Conservation (phyloP, 2,797 vertebrate genomes). For the Malacoctenus gilli region DNA sequence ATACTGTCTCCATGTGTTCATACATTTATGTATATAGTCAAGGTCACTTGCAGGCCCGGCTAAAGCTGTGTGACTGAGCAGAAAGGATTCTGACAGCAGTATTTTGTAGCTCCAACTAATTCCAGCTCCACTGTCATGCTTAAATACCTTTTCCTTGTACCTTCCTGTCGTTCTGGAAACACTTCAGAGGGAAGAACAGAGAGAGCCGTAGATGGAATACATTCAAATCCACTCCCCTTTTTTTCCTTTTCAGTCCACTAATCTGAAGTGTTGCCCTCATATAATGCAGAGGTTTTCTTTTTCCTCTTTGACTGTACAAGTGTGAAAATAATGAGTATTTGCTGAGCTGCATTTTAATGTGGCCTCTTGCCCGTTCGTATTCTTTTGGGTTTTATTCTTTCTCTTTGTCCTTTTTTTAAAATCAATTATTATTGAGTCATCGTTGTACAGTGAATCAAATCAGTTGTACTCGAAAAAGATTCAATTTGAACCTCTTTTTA, state of each 20-base stretch:
- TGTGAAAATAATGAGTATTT: conserved; percentile 69
- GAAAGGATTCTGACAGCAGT: conserved; percentile 64
- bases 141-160: conserved; percentile 74
- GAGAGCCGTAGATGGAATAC: conserved; percentile 51
- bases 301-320: conserved; percentile 53
- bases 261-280: conserved; percentile 54
- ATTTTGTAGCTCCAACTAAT: conserved; percentile 72
- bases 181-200: conserved; percentile 63
- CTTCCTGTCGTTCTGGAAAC: conserved; percentile 63
- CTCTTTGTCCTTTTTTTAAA: conserved; percentile 6
- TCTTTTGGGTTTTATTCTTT: conserved; percentile 27
- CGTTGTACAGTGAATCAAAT: conserved; percentile 20
- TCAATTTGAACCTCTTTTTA: conserved; percentile 10
- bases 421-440: conserved; percentile 34
- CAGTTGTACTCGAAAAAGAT: conserved; percentile 17
- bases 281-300: conserved; percentile 43
- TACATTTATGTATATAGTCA: conserved; percentile 73
- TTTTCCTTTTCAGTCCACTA: conserved; percentile 46
- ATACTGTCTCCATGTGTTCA: conserved; percentile 64
- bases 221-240: conserved; percentile 52
- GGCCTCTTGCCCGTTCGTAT: conserved; percentile 24
- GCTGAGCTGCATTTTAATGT: conserved; percentile 59
- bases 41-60: conserved; percentile 61
- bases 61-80: conserved; percentile 58
- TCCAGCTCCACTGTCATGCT: conserved; percentile 68